Evolutionary conservation across 2,888 invertebrate genomes (phyloP), one percentile per base, ranked within the genome.

Genomic region (Mycalesis mineus): DNA sequence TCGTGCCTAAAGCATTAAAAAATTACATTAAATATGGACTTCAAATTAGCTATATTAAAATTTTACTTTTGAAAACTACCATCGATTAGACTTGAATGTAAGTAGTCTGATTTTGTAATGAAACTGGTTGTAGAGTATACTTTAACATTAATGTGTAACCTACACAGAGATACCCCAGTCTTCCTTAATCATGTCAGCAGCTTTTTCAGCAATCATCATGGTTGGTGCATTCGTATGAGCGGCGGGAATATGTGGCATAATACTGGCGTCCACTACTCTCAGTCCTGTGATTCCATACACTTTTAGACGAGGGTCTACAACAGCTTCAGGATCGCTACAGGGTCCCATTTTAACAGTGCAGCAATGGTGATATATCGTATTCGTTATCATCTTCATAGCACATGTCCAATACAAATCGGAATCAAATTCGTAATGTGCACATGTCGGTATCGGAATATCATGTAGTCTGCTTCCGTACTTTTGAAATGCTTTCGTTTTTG

Each of bases 401-500:
- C 96, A 96, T 37, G 89, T 91, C 93, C 94, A 94, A 72, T 95
- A 95, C 5, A 89, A 90, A 69, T 94, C 93, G 0, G 92, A 91
- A 36, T 84, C 80, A 65, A 92, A 91, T 45, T 73, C 77, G 45
- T 88, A 77, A 9, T 88, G 74, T 17, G 86, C 82, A 70, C 93
- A 93, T 8, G 90, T 91, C 0, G 92, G 92, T 55, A 92, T 82
- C 0, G 85, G 82, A 11, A 90, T 80, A 31, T 83, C 82, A 64
- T 92, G 92, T 29, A 91, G 73, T 58, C 81, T 84, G 5, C 91
- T 88, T 1, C 91, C 91, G 61, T 89, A 87, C 63, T 81, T 73
- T 60, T 83, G 81, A 77, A 93, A 91, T 1, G 91, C 86, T 42
- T 80, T 76, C 0, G 91, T 92, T 41, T 88, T 77, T 6, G 90